These are phyloP conservation scores for Neoitamus cyanurus DNA, from an alignment of 2,888 invertebrate genomes.

Conservation along the genomic window DNA sequence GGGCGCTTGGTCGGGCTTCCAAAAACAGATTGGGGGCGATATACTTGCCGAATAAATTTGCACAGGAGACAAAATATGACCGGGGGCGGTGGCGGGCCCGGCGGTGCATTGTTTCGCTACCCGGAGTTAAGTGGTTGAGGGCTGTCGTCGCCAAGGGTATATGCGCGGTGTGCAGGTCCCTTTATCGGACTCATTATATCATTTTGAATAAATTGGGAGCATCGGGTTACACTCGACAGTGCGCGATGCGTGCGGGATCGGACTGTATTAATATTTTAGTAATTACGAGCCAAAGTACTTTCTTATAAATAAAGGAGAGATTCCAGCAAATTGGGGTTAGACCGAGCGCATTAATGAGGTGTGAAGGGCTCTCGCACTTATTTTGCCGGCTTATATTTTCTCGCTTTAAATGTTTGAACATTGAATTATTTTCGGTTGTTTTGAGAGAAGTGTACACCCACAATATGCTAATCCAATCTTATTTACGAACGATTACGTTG, in stretches of 20 bases:
- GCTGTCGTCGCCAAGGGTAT: not conserved
- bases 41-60: not conserved
- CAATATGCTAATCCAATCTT: too few relatives aligned
- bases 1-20: not conserved
- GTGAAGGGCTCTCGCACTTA: not conserved
- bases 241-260: not conserved
- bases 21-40: conserved; percentile 23
- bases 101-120: conserved; percentile 30
- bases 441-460: too few relatives aligned
- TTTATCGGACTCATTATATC: conserved; percentile 38
- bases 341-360: not conserved
- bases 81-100: not conserved
- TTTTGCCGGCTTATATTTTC: not conserved
- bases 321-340: not conserved
- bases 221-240: conserved; percentile 3
- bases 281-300: not conserved
- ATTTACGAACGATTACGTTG: too few relatives aligned
- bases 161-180: not conserved
- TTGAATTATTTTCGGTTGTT: too few relatives aligned
- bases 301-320: not conserved
- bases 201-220: conserved; percentile 37
- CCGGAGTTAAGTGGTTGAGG: conserved; percentile 35
- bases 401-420: not conserved
- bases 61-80: conserved; percentile 6
- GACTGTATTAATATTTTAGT: conserved; percentile 3